Base-by-base conservation (phyloP, 2,113 vertebrate genomes). In the Perca schrenkii region DNA sequence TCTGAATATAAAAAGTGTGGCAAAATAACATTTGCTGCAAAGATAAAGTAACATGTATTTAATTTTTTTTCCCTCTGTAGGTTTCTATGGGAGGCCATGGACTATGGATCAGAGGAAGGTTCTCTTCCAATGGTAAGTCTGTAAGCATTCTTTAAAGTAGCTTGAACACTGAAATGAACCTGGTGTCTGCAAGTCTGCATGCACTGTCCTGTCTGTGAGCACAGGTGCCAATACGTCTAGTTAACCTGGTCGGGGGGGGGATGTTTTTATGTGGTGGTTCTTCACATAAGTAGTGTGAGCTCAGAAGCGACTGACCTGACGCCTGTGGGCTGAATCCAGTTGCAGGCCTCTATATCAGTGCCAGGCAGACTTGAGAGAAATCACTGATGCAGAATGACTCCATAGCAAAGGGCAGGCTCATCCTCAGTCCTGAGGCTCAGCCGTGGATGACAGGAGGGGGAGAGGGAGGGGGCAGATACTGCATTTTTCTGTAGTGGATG, bases 51-150 rank as follows among this genome's bases (percentile, higher is more conserved):
- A 36, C 11, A 28, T 34, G 12, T 12, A 0, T 79, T 40, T 66
- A 13, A 64, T 34, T 56, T 1, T 69, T 69, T 52, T 77, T 70
- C 22, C 22, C 12, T 34, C 22, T 72, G 3, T 83, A 97, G 97
- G 97, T 88, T 97, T 97, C 91, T 97, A 97, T 21, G 97, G 96
- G 36, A 94, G 96, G 58, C 97, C 97, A 0, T 97, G 97, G 97
- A 96, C 97, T 61, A 96, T 96, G 95, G 96, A 97, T 69, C 96
- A 97, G 87, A 96, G 97, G 80, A 97, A 94, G 85, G 95, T 96
- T 15, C 95, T 97, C 82, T 97, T 97, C 85, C 95, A 96, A 19
- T 97, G 96, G 97, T 96, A 90, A 95, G 96, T 93, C 77, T 13
- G 22, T 57, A 10, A 63, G 0, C 46, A 36, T 14, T 21, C 6